Conservation (phyloP, 2,113 vertebrate genomes). For the Theristicus caerulescens region DNA sequence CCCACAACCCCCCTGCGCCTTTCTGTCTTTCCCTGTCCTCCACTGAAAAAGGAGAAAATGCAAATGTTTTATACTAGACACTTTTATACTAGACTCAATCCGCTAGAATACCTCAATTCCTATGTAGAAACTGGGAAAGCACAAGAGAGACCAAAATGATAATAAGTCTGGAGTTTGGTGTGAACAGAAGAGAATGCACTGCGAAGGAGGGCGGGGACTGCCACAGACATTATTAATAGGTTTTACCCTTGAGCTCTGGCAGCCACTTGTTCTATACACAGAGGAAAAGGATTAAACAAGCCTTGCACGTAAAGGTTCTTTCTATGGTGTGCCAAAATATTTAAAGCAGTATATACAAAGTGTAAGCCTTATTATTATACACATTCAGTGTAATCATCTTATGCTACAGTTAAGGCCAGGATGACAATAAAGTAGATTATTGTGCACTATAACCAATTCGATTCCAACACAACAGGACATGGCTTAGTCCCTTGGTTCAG, state of each 20-base stretch:
- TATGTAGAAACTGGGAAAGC: neutral
- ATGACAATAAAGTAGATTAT: slow-evolving; percentile 56
- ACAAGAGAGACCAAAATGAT: slow-evolving; percentile 8
- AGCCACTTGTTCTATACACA: slow-evolving; percentile 59
- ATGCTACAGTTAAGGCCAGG: slow-evolving; percentile 55
- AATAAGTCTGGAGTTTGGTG: neutral
- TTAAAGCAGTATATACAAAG: slow-evolving; percentile 61
- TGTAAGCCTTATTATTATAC: slow-evolving; percentile 57
- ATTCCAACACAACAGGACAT: slow-evolving; percentile 22
- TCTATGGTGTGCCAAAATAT: slow-evolving; percentile 64
- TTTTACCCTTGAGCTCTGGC: slow-evolving; percentile 63
- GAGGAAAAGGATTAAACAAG: slow-evolving; percentile 66
- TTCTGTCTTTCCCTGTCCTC: neutral
- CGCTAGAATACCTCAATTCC: neutral
- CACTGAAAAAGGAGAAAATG: neutral
- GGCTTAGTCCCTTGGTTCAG: slow-evolving; percentile 54
- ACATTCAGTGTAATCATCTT: slow-evolving; percentile 60
- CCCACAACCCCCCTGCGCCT: neutral
- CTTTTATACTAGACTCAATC: neutral
- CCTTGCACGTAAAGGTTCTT: slow-evolving; percentile 59
- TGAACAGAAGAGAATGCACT: slow-evolving; percentile 42
- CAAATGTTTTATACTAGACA: neutral
- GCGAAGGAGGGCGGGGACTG: slow-evolving; percentile 19
- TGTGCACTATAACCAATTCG: slow-evolving; percentile 46
- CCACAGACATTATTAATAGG: slow-evolving; percentile 55